Evolutionary conservation across 1,140 invertebrate species (phyloP).

Genomic region (Microplitis mediator): DNA sequence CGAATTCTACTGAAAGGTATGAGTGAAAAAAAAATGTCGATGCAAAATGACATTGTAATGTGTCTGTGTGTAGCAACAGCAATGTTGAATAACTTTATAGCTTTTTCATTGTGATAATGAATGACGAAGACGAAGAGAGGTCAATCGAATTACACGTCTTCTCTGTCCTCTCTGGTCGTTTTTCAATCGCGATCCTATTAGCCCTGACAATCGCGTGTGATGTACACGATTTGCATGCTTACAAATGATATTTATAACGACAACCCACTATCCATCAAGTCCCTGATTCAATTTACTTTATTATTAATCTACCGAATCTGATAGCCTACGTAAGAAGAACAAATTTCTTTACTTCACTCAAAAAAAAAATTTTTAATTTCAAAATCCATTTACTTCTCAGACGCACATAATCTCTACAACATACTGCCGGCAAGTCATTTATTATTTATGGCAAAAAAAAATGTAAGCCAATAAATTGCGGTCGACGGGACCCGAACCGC

Average conservation of each 20-base stretch:
- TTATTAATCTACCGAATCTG: not conserved
- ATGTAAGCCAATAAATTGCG: too few species aligned
- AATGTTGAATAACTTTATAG: not conserved
- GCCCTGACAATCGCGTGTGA: constrained; percentile 10
- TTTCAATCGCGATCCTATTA: constrained; percentile 6
- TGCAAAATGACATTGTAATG: too few species aligned
- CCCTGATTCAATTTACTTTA: not conserved
- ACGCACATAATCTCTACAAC: too few species aligned
- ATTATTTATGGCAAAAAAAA: too few species aligned
- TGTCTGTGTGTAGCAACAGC: too few species aligned
- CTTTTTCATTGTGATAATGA: not conserved
- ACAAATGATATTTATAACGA: constrained; percentile 5
- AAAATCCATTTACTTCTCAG: too few species aligned
- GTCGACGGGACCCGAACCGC: too few species aligned
- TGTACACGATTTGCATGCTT: constrained; percentile 8
- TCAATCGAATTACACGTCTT: constrained; percentile 18
- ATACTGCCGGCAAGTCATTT: too few species aligned
- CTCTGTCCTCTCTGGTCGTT: constrained; percentile 1
- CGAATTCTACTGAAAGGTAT: too few species aligned
- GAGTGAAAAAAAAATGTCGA: too few species aligned
- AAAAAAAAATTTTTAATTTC: not conserved
- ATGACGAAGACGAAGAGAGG: constrained; percentile 15
- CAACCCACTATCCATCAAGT: not conserved
- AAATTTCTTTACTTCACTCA: not conserved
- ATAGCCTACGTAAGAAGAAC: too few species aligned